phyloP scores from a whole-genome alignment of 2,113 vertebrate genomes.

The human region DNA sequence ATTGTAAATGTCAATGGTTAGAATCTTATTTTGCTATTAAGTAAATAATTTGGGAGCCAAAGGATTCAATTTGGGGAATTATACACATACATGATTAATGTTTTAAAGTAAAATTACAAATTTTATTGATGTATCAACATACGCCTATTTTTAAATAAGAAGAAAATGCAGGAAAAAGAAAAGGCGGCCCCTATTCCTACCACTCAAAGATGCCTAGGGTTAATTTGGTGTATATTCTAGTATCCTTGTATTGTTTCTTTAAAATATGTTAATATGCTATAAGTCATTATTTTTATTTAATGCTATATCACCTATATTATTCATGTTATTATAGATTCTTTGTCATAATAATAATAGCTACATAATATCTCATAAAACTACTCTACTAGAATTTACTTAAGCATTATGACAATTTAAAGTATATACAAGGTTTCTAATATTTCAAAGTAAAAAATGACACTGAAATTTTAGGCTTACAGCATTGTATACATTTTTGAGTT shows the following conservation, averaged over 20 bases:
- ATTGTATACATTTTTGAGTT: not conserved
- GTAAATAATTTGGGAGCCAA: not conserved
- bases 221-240: not conserved
- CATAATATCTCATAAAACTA: not conserved
- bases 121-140: not conserved
- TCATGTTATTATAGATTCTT: not conserved
- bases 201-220: not conserved
- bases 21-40: not conserved
- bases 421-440: not conserved
- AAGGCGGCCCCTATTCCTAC: not conserved
- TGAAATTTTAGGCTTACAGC: not conserved
- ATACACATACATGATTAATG: not conserved
- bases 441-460: conserved; percentile 3
- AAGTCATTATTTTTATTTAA: not conserved
- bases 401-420: not conserved
- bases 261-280: not conserved
- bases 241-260: not conserved
- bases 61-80: not conserved
- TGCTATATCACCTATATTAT: not conserved
- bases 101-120: not conserved
- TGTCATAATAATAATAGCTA: not conserved
- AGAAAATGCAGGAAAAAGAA: not conserved
- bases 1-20: not conserved
- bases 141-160: not conserved
- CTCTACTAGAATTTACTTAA: not conserved